phyloP scores from a whole-genome alignment of 2,888 invertebrate species.

The Alsophila aescularia region DNA sequence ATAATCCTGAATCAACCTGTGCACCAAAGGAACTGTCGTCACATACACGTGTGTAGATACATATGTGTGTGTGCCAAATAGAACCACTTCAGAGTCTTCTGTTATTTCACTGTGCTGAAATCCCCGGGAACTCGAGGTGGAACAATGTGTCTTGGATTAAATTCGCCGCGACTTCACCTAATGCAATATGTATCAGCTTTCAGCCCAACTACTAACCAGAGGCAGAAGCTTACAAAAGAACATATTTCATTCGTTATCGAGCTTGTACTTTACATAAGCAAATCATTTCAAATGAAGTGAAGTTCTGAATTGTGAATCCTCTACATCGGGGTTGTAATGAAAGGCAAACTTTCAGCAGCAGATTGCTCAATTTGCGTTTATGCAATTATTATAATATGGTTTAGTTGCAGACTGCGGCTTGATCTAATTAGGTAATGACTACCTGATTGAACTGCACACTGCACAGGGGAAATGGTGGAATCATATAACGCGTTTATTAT shows the following conservation, averaged over 20 bases:
- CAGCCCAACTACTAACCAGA: conserved; percentile 33
- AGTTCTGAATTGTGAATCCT: neutral
- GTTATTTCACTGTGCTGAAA: conserved; percentile 29
- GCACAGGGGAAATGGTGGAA: too few species aligned
- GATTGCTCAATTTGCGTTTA: neutral
- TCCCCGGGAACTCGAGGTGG: conserved; percentile 44
- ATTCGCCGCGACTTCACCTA: conserved; percentile 53
- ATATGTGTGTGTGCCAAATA: neutral
- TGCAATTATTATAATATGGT: neutral
- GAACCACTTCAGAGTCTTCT: neutral
- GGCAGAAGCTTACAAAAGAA: conserved; percentile 23
- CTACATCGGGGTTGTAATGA: neutral
- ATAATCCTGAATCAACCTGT: too few species aligned
- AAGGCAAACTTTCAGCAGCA: neutral
- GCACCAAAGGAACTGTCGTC: too few species aligned
- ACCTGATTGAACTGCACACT: too few species aligned
- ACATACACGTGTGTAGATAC: neutral
- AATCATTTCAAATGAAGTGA: neutral
- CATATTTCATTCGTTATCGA: conserved; percentile 26
- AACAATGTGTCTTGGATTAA: conserved; percentile 63
- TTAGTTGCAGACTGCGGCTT: too few species aligned
- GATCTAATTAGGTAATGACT: too few species aligned
- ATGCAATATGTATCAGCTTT: conserved; percentile 72
- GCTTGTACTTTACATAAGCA: neutral
- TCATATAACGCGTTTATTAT: too few species aligned